Evolutionary conservation across 2,113 vertebrate species (phyloP).

Genomic region (Proteles cristata): DNA sequence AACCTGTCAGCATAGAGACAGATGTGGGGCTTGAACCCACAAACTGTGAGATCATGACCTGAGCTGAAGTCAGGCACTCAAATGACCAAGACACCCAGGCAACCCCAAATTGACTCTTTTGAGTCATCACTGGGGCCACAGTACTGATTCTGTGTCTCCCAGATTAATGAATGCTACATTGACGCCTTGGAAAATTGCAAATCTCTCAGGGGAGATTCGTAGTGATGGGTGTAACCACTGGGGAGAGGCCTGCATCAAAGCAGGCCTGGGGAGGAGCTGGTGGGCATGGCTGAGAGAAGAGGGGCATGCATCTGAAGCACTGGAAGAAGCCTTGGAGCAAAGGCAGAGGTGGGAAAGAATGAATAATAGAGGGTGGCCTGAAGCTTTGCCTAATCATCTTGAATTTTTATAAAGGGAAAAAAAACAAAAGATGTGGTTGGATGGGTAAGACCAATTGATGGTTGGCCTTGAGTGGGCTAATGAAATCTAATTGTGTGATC

Average conservation of each 20-base stretch:
- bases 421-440: not conserved
- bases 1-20: no score
- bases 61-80: no score
- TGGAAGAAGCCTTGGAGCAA: not conserved
- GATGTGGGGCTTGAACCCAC: no score
- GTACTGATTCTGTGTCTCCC: not conserved
- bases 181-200: not conserved
- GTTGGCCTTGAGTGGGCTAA: not conserved
- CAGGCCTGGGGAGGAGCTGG: not conserved
- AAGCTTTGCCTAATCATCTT: not conserved
- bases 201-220: not conserved
- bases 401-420: not conserved
- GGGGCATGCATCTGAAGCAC: not conserved
- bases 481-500: conserved; percentile 49
- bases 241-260: not conserved
- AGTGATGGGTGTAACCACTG: not conserved
- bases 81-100: no score
- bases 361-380: not conserved
- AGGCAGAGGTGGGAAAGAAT: not conserved
- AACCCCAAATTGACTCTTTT: not conserved
- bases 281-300: not conserved
- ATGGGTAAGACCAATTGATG: not conserved
- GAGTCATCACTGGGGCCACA: not conserved
- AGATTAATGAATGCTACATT: not conserved
- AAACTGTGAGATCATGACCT: no score